Base-by-base conservation (phyloP, 2,888 invertebrate species). In the Molorchus minor region DNA sequence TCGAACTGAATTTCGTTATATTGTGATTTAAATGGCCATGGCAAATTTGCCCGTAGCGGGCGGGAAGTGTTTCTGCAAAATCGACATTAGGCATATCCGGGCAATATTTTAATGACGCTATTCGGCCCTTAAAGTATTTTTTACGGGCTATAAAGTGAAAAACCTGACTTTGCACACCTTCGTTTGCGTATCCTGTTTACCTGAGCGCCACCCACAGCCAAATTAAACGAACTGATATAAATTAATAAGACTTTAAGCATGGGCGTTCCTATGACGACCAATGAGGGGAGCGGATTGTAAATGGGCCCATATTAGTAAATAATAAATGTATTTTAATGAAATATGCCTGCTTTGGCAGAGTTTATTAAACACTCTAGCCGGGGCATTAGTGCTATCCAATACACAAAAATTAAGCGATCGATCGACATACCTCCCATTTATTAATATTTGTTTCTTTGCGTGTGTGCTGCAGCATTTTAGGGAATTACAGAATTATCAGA, bases 211-310 rank as follows among this genome's bases (percentile, higher is more conserved):
- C 54, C 61, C 63, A 60, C 61, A 51, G 68, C 65, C 62, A 65
- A 68, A n/a, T n/a, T n/a, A n/a, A n/a, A n/a, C n/a, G n/a, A n/a
- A n/a, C n/a, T n/a, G n/a, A n/a, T n/a, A n/a, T 70, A 70, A 73
- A 71, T 72, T 67, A 71, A 72, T 62, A 49, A 63, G 65, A 64
- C 61, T 41, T 15, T n/a, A 20, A 43, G 12, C 41, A 53, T 52
- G 20, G 52, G 21, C 33, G 58, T 53, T 16, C 53, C 35, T n/a
- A 8, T 30, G 29, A 3, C 10, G 15, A n/a, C 41, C 15, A 30
- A 40, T 35, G 41, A 13, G 33, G 41, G 53, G 35, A 1, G 5
- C 12, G n/a, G n/a, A n/a, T n/a, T n/a, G n/a, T n/a, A n/a, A n/a
- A n/a, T n/a, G n/a, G n/a, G n/a, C n/a, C n/a, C n/a, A n/a, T n/a